phyloP scores from a whole-genome alignment of 2,797 vertebrate genomes.

The Crocidura indochinensis region DNA sequence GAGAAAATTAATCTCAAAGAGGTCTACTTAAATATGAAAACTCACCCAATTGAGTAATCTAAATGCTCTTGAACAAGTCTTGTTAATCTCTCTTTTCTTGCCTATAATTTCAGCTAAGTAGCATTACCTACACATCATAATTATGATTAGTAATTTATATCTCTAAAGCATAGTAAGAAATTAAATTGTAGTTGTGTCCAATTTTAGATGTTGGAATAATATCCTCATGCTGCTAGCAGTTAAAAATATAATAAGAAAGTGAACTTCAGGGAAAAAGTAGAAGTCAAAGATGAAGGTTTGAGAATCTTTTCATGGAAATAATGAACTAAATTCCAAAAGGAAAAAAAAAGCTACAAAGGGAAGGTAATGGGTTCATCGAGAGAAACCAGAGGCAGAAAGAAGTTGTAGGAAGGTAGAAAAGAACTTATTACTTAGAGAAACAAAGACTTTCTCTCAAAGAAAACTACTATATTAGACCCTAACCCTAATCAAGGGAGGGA shows the following conservation, averaged over 20 bases:
- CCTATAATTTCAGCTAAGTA: slow-evolving; percentile 20
- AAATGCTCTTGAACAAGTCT: background rate
- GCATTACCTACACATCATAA: background rate
- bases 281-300: slow-evolving; percentile 26
- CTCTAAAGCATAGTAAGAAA: background rate
- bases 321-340: slow-evolving; percentile 39
- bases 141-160: background rate
- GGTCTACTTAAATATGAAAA: slow-evolving; percentile 21
- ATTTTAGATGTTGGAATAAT: background rate
- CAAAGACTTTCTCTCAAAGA: background rate
- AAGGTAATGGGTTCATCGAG: slow-evolving; percentile 3
- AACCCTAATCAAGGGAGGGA: background rate
- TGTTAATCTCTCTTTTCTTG: slow-evolving; percentile 9
- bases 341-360: slow-evolving; percentile 33
- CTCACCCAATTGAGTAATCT: slow-evolving; percentile 9
- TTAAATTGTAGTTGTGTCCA: slow-evolving; percentile 32
- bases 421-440: background rate
- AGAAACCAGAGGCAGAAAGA: slow-evolving; percentile 18
- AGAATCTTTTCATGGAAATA: slow-evolving; percentile 28
- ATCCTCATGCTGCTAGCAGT: background rate
- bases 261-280: slow-evolving; percentile 27
- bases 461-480: slow-evolving; percentile 35
- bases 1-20: slow-evolving; percentile 25
- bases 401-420: background rate
- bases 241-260: slow-evolving; percentile 26